These are phyloP conservation scores for Chrysomela aeneicollis DNA, from an alignment of 2,888 invertebrate genomes.

Conservation along the genomic window DNA sequence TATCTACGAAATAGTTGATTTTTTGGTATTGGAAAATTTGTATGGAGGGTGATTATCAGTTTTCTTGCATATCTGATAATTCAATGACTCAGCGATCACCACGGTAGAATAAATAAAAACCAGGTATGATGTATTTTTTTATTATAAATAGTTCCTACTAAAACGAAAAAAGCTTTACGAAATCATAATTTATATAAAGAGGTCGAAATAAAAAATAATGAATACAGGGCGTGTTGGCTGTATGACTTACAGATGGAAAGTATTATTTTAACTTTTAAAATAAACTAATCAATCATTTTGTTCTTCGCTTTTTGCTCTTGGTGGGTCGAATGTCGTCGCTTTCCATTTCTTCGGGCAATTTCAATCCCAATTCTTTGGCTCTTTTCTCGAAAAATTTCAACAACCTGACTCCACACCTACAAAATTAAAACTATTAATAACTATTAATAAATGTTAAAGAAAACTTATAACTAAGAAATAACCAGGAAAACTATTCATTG, in stretches of 20 bases:
- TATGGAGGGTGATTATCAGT: no score
- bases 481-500: no score
- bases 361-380: constrained; percentile 73
- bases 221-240: constrained; percentile 27
- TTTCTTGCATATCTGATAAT: no score
- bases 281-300: constrained; percentile 35
- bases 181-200: constrained; percentile 32
- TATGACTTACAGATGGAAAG: constrained; percentile 27
- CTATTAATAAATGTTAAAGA: no score
- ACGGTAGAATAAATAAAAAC: no score
- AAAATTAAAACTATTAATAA: constrained; percentile 47
- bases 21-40: no score
- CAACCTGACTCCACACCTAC: constrained; percentile 77
- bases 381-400: constrained; percentile 76
- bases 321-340: constrained; percentile 49
- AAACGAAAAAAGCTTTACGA: constrained; percentile 35
- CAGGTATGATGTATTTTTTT: constrained; percentile 17
- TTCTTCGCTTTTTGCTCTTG: constrained; percentile 42
- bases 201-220: constrained; percentile 30
- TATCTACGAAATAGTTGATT: no score
- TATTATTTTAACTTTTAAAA: constrained; percentile 35
- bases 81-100: no score
- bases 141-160: constrained; percentile 40
- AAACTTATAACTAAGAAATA: no score
- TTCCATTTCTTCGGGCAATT: constrained; percentile 57